Conservation (phyloP, 2,888 invertebrate species). For the Megastigmus dorsalis region DNA sequence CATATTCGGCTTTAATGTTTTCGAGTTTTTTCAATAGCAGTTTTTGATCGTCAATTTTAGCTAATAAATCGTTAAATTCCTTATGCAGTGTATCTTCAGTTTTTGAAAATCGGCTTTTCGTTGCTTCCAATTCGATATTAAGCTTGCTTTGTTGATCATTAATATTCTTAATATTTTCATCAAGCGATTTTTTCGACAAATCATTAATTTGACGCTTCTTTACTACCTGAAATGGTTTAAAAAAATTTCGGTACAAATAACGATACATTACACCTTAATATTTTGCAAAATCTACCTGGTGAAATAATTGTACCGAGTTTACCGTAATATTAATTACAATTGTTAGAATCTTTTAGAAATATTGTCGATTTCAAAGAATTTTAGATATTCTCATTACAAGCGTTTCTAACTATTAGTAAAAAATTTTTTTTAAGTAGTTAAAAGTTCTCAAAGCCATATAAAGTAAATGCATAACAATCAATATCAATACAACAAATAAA, state of each 20-base stretch:
- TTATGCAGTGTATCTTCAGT: constrained; percentile 37
- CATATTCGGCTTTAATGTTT: background rate
- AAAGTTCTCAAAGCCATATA: too few species aligned
- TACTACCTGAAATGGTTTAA: constrained; percentile 28
- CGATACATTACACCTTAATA: too few species aligned
- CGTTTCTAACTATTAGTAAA: background rate
- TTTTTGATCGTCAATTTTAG: constrained; percentile 13
- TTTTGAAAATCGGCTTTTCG: constrained; percentile 22
- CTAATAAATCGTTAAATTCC: constrained; percentile 1
- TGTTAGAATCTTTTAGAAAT: background rate
- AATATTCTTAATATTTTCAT: constrained; percentile 18
- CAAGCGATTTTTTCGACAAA: constrained; percentile 5
- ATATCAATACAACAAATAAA: too few species aligned
- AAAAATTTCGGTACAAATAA: background rate
- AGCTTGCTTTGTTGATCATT: constrained; percentile 10
- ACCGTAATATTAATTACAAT: background rate
- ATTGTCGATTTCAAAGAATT: background rate
- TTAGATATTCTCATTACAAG: background rate
- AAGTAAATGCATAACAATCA: too few species aligned
- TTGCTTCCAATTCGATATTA: constrained; percentile 2
- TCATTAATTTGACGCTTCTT: constrained; percentile 9
- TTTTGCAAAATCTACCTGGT: too few species aligned
- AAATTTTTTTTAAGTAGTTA: too few species aligned
- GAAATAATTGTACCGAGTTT: too few species aligned
- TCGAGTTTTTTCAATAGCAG: constrained; percentile 9